Evolutionary conservation across 1,140 invertebrate species (phyloP).

Genomic region (Dermatophagoides farinae): DNA sequence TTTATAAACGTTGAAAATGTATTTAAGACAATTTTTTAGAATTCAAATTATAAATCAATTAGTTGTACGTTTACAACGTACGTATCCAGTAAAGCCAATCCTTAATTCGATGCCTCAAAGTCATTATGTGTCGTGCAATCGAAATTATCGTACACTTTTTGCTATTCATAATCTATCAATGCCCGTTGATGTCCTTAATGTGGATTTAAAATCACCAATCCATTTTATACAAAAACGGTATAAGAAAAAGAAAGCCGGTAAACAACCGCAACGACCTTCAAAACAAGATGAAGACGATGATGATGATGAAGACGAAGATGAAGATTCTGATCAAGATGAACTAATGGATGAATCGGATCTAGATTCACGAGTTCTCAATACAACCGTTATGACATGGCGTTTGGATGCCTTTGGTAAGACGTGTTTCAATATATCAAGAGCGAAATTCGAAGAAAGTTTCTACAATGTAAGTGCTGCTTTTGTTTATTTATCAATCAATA

Average conservation of each 20-base stretch:
- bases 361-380: slow-evolving; percentile 30
- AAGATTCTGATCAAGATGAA: slow-evolving; percentile 27
- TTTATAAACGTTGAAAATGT: too few species aligned
- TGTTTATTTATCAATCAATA: not conserved
- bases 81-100: too few species aligned
- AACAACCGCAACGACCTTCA: not conserved
- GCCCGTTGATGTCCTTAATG: too few species aligned
- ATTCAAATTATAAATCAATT: too few species aligned
- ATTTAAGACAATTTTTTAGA: too few species aligned
- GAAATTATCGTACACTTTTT: too few species aligned
- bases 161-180: too few species aligned
- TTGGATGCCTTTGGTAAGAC: slow-evolving; percentile 41
- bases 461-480: slow-evolving; percentile 23
- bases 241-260: not conserved
- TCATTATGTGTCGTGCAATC: too few species aligned
- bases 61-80: too few species aligned
- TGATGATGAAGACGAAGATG: slow-evolving; percentile 22
- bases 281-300: slow-evolving; percentile 17
- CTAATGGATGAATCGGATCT: not conserved
- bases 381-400: slow-evolving; percentile 37
- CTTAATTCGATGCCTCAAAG: too few species aligned
- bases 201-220: too few species aligned
- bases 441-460: slow-evolving; percentile 41
- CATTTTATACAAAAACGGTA: not conserved
- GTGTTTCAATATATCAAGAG: slow-evolving; percentile 40